A percentile compares a stretch with the other conserved stretches of the same genome.
phyloP scores from a whole-genome alignment of 2,113 vertebrate species.

The Chaetura pelagica region DNA sequence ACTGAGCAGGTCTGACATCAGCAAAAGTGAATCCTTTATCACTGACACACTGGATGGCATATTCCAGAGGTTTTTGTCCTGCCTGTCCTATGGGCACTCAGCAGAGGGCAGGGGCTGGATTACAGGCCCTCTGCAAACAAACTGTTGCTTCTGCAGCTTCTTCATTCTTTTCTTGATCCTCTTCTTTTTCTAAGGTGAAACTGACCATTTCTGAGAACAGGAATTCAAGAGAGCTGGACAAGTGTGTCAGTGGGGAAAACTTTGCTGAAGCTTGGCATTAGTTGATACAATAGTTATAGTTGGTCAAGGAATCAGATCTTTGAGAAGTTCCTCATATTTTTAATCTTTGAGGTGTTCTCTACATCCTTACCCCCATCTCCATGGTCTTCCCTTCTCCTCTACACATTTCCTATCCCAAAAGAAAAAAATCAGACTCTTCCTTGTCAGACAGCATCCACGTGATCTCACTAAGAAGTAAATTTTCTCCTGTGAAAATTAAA shows the following conservation, averaged over 20 bases:
- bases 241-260: neutral
- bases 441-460: accelerated
- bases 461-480: neutral
- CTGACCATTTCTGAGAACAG: neutral
- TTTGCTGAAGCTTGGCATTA: neutral
- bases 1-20: neutral
- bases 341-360: neutral
- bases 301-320: neutral
- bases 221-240: neutral
- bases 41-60: neutral
- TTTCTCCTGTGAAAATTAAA: neutral
- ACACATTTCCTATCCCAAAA: neutral
- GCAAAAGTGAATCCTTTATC: neutral
- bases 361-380: neutral
- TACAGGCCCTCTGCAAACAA: neutral
- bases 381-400: neutral
- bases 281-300: neutral
- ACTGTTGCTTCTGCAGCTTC: neutral
- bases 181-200: neutral
- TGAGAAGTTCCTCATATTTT: neutral
- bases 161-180: neutral
- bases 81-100: neutral
- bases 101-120: neutral
- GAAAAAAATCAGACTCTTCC: neutral
- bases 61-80: neutral